Percentiles rank a stretch among this genome's conserved stretches.
phyloP scores from a whole-genome alignment of 2,113 vertebrate species.

The Protomyctophum bolini region DNA sequence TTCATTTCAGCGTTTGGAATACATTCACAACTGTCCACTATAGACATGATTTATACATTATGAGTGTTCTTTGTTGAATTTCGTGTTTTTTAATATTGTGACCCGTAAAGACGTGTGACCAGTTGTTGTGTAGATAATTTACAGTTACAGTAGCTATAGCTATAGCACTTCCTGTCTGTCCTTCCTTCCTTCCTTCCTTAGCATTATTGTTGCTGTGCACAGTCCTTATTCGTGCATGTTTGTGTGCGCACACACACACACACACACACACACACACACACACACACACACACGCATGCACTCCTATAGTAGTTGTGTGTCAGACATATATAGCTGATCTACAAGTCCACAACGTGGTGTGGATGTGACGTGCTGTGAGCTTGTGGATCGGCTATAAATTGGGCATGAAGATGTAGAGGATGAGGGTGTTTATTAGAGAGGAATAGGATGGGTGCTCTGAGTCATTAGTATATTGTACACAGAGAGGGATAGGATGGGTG shows the following conservation, averaged over 20 bases:
- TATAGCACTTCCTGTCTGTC: conserved; percentile 29
- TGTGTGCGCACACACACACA: too few species aligned
- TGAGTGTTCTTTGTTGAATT: too few species aligned
- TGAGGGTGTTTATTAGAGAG: too few species aligned
- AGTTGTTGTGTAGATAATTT: too few species aligned
- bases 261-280: neutral
- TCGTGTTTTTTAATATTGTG: too few species aligned
- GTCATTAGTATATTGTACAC: conserved; percentile 30
- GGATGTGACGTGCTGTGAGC: conserved; percentile 22
- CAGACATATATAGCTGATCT: neutral
- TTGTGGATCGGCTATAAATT: too few species aligned
- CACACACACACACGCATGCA: neutral
- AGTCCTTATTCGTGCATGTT: neutral
- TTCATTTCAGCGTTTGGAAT: too few species aligned
- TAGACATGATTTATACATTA: too few species aligned
- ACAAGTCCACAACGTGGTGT: neutral
- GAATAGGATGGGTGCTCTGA: conserved; percentile 18
- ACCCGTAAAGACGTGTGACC: too few species aligned
- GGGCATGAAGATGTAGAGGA: too few species aligned
- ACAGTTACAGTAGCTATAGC: conserved; percentile 2
- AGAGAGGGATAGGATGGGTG: conserved; percentile 11
- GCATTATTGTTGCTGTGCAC: neutral
- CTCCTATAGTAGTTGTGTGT: too few species aligned
- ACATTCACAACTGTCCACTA: too few species aligned
- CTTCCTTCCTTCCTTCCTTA: conserved; percentile 26